Evolutionary conservation across 2,113 vertebrate species (phyloP).

Genomic region (Lampris megalopsis): DNA sequence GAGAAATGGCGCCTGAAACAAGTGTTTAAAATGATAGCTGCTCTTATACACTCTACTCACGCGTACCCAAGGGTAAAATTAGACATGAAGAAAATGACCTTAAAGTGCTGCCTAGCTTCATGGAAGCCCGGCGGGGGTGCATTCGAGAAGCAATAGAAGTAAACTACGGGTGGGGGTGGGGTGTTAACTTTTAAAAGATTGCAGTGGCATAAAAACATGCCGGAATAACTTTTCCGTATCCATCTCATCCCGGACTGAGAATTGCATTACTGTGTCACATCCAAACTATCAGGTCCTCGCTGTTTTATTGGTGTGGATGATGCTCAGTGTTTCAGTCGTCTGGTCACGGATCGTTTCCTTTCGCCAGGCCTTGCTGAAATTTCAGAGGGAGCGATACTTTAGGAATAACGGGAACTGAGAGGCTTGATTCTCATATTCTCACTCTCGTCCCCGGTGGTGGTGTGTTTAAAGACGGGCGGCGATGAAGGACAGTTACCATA

Average conservation of each 20-base stretch:
- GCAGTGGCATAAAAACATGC: slow-evolving; percentile 51
- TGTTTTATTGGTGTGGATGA: slow-evolving; percentile 69
- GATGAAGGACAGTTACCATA: slow-evolving; percentile 29
- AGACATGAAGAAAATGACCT: slow-evolving; percentile 80
- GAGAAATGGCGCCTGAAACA: slow-evolving; percentile 79
- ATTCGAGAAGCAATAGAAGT: slow-evolving; percentile 60
- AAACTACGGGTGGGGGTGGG: slow-evolving; percentile 46
- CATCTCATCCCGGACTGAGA: slow-evolving; percentile 44
- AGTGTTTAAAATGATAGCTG: slow-evolving; percentile 82
- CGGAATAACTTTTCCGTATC: slow-evolving; percentile 61
- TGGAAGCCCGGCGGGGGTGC: slow-evolving; percentile 59
- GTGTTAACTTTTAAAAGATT: slow-evolving; percentile 70
- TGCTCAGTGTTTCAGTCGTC: slow-evolving; percentile 65
- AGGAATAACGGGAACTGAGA: slow-evolving; percentile 37
- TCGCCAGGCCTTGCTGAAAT: slow-evolving; percentile 12
- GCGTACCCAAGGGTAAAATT: slow-evolving; percentile 83
- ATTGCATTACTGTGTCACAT: slow-evolving; percentile 55
- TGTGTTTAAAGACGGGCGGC: slow-evolving; percentile 16
- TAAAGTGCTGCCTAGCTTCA: slow-evolving; percentile 68
- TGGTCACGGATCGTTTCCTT: slow-evolving; percentile 68
- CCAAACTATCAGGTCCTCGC: slow-evolving; percentile 53
- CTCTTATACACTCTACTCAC: slow-evolving; percentile 77
- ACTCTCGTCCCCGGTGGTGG: slow-evolving; percentile 17
- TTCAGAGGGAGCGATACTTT: slow-evolving; percentile 1
- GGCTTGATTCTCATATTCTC: slow-evolving; percentile 7